Conservation (phyloP, 2,888 invertebrate genomes). For the Lucinisca nassula region DNA sequence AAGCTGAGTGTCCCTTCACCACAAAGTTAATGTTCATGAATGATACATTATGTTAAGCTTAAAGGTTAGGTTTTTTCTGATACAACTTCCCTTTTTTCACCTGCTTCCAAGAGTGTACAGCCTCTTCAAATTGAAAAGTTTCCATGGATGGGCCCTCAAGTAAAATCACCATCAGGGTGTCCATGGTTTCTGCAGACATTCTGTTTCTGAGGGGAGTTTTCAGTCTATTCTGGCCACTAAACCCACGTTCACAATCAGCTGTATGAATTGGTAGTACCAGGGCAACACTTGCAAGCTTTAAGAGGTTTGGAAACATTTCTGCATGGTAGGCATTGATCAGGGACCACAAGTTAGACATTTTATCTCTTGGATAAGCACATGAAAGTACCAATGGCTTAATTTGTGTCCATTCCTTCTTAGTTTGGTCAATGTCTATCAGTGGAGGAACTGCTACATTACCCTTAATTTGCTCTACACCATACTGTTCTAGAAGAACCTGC, state of each 20-base stretch:
- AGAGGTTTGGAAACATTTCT: neutral
- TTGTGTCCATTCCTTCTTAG: neutral
- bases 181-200: neutral
- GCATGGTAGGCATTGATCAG: neutral
- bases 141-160: too few species aligned
- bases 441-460: neutral
- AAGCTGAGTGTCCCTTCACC: too few species aligned
- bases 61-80: too few species aligned
- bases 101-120: too few species aligned
- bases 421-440: neutral
- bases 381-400: neutral
- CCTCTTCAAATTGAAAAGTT: too few species aligned
- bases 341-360: neutral
- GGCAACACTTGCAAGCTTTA: neutral
- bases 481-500: neutral
- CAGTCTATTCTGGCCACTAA: neutral
- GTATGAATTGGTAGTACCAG: neutral
- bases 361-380: neutral
- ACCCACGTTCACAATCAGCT: neutral
- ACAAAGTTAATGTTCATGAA: too few species aligned
- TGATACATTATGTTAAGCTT: too few species aligned
- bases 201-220: neutral
- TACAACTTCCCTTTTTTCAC: too few species aligned
- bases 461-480: neutral
- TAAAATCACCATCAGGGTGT: too few species aligned